phyloP scores from a whole-genome alignment of 2,113 vertebrate species.

The Anser brachyrhynchus region DNA sequence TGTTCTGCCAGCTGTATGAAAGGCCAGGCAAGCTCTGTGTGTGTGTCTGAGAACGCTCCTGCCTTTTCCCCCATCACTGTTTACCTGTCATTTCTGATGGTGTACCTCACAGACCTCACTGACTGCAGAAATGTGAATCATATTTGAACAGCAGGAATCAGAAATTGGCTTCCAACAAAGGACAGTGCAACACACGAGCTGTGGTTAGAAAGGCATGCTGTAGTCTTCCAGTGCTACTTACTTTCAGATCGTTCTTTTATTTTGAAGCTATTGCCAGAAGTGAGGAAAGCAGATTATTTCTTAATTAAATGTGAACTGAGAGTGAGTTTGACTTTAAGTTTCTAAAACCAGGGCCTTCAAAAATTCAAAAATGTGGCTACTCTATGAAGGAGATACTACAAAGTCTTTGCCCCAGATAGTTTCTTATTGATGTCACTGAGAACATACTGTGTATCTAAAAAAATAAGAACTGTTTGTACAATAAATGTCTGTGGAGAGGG shows the following conservation, averaged over 20 bases:
- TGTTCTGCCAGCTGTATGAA: not conserved
- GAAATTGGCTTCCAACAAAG: not conserved
- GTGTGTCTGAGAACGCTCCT: not conserved
- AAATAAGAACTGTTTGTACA: not conserved
- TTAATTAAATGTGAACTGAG: not conserved
- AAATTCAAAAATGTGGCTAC: not conserved
- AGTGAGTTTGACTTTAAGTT: not conserved
- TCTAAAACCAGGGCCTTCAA: conserved; percentile 2
- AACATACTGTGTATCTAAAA: not conserved
- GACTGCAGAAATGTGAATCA: not conserved
- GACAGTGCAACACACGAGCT: not conserved
- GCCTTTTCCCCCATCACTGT: not conserved
- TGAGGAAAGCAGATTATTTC: not conserved
- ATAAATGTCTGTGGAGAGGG: not conserved
- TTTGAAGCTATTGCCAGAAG: not conserved
- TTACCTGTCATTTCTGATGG: not conserved
- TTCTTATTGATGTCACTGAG: not conserved
- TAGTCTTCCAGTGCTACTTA: not conserved
- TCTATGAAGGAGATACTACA: not conserved
- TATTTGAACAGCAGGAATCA: not conserved
- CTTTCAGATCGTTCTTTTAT: not conserved
- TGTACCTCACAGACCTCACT: not conserved
- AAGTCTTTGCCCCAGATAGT: not conserved
- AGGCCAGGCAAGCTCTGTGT: not conserved
- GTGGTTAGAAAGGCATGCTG: not conserved